phyloP scores from a whole-genome alignment of 2,113 vertebrate species.

The Ranitomeya variabilis region DNA sequence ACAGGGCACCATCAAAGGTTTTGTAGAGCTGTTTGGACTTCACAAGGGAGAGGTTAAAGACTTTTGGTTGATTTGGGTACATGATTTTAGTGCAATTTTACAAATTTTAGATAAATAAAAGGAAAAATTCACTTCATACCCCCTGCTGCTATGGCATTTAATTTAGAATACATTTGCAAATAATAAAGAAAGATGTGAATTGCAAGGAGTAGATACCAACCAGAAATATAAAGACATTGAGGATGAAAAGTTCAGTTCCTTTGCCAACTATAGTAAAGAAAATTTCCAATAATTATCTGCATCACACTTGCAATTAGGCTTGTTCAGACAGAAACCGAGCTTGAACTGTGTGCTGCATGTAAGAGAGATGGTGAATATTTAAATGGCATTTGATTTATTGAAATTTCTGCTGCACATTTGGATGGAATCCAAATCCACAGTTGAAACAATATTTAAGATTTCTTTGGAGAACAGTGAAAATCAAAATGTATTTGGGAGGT shows the following conservation, averaged over 20 bases:
- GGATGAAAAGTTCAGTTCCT: constrained; percentile 7
- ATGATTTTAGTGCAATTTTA: too few relatives aligned
- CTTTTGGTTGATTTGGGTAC: too few relatives aligned
- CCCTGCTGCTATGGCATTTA: not conserved
- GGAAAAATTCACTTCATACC: not conserved
- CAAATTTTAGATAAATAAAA: not conserved
- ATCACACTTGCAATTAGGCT: constrained; percentile 36
- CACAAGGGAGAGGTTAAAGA: too few relatives aligned
- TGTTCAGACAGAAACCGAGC: constrained; percentile 26
- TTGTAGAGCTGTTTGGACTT: too few relatives aligned
- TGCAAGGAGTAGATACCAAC: not conserved
- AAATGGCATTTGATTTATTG: constrained; percentile 17
- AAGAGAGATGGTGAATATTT: constrained; percentile 26
- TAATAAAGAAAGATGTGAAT: not conserved
- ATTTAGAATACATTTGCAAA: not conserved
- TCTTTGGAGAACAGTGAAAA: constrained; percentile 35
- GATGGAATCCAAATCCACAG: constrained; percentile 18
- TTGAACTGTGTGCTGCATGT: constrained; percentile 14
- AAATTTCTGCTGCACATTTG: constrained; percentile 38
- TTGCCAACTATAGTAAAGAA: constrained; percentile 20
- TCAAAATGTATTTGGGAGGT: constrained; percentile 35
- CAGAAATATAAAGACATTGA: not conserved
- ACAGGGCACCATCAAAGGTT: too few relatives aligned
- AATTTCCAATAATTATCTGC: constrained; percentile 24
- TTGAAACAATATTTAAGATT: constrained; percentile 49